Percentiles rank a stretch among this genome's conserved stretches.
Evolutionary conservation across 2,113 vertebrate species (phyloP).

Genomic region (Ceyx melanurus): DNA sequence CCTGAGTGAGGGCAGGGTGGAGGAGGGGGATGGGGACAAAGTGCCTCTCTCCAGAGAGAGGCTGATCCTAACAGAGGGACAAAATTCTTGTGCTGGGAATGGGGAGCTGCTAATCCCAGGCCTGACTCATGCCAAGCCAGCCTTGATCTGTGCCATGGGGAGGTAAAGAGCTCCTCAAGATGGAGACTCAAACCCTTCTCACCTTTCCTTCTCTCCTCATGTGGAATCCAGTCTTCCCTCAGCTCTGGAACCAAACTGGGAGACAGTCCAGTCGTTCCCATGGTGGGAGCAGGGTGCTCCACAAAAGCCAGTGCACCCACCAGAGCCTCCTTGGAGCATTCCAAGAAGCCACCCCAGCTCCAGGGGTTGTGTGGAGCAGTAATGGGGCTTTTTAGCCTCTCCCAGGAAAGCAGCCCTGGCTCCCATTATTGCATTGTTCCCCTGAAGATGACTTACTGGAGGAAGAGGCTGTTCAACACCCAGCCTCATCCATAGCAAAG

Average conservation of each 20-base stretch:
- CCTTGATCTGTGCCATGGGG: rapidly evolving
- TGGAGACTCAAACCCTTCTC: too few relatives aligned
- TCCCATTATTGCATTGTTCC: not conserved
- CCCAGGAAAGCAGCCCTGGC: not conserved
- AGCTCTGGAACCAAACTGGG: not conserved
- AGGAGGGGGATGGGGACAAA: not conserved
- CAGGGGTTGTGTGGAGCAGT: not conserved
- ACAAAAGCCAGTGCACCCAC: not conserved
- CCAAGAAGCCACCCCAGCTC: rapidly evolving
- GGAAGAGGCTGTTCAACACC: not conserved
- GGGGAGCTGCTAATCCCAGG: not conserved
- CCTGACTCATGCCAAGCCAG: rapidly evolving
- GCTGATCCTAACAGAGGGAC: not conserved
- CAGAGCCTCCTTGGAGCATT: not conserved
- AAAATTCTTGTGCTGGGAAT: rapidly evolving
- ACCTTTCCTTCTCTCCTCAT: rapidly evolving
- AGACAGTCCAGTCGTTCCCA: not conserved
- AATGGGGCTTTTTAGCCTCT: not conserved
- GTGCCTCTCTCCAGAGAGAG: not conserved
- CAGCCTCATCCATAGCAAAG: not conserved
- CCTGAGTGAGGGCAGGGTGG: not conserved
- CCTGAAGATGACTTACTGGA: not conserved
- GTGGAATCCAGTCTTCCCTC: rapidly evolving
- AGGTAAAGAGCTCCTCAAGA: not conserved
- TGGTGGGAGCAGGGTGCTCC: not conserved